These are phyloP conservation scores for Tipula lateralis DNA, from an alignment of 2,888 invertebrate species.

Conservation along the genomic window DNA sequence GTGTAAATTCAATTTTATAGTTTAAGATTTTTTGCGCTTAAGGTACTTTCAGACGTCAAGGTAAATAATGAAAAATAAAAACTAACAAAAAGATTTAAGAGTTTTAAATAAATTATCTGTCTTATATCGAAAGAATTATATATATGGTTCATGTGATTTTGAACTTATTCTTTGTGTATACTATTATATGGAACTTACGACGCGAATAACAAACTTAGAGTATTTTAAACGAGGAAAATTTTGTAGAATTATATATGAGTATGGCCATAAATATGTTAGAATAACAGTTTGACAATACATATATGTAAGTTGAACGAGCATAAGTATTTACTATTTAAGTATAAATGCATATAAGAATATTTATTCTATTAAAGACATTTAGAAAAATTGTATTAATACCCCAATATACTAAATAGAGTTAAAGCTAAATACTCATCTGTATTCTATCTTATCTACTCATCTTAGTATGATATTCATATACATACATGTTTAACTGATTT, in stretches of 20 bases:
- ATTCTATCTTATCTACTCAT: too few relatives aligned
- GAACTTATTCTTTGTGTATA: neutral
- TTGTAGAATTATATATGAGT: neutral
- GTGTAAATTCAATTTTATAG: neutral
- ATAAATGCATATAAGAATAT: too few relatives aligned
- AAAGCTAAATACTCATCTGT: too few relatives aligned
- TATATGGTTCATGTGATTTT: neutral
- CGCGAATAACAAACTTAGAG: neutral
- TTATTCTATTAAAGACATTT: too few relatives aligned
- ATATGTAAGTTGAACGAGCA: neutral
- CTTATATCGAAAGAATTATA: neutral
- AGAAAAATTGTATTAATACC: too few relatives aligned
- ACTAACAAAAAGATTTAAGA: neutral
- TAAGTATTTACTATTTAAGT: too few relatives aligned
- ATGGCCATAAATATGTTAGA: neutral
- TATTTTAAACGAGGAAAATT: neutral
- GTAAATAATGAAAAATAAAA: neutral
- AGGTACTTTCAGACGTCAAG: neutral
- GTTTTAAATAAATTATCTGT: conserved; percentile 19
- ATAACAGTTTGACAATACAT: neutral
- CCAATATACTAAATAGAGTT: too few relatives aligned
- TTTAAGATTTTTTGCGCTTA: neutral
- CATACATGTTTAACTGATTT: too few relatives aligned
- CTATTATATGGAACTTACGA: neutral
- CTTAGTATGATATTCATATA: too few relatives aligned